phyloP scores from a whole-genome alignment of 2,888 invertebrate genomes.

The Ochropacha duplaris region DNA sequence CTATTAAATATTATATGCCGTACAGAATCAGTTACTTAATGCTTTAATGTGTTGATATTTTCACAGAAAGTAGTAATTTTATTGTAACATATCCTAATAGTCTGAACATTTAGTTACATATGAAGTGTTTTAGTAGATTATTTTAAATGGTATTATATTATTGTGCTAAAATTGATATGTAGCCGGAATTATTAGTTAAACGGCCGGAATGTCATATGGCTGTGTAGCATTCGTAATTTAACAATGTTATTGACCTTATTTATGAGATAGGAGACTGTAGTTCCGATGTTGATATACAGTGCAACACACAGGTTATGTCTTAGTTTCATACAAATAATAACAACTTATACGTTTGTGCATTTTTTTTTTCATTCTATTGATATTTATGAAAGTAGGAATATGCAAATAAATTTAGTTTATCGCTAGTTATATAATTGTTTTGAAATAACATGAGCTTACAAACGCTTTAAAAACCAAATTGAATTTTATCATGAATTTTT shows the following conservation, averaged over 20 bases:
- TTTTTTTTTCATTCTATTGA: slow-evolving; percentile 27
- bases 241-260: slow-evolving; percentile 38
- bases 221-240: slow-evolving; percentile 46
- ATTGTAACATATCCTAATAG: background rate
- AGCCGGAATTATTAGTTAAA: slow-evolving; percentile 31
- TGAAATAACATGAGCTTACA: slow-evolving; percentile 65
- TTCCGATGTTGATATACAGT: slow-evolving; percentile 23
- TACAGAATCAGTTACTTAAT: background rate
- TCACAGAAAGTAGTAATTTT: background rate
- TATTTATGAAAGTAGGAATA: slow-evolving; percentile 22
- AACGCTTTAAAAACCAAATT: slow-evolving; percentile 54
- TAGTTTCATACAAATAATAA: too few species aligned
- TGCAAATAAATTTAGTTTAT: slow-evolving; percentile 41
- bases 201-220: slow-evolving; percentile 63
- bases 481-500: background rate
- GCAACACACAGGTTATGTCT: too few species aligned
- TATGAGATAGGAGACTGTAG: slow-evolving; percentile 23
- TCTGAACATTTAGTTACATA: background rate
- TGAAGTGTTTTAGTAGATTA: background rate
- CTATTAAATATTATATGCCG: too few species aligned
- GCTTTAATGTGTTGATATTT: background rate
- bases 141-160: slow-evolving; percentile 14
- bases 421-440: slow-evolving; percentile 57
- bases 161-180: slow-evolving; percentile 16
- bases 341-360: slow-evolving; percentile 43